Base-by-base conservation (phyloP, 2,113 vertebrate species). In the Steatornis caripensis region DNA sequence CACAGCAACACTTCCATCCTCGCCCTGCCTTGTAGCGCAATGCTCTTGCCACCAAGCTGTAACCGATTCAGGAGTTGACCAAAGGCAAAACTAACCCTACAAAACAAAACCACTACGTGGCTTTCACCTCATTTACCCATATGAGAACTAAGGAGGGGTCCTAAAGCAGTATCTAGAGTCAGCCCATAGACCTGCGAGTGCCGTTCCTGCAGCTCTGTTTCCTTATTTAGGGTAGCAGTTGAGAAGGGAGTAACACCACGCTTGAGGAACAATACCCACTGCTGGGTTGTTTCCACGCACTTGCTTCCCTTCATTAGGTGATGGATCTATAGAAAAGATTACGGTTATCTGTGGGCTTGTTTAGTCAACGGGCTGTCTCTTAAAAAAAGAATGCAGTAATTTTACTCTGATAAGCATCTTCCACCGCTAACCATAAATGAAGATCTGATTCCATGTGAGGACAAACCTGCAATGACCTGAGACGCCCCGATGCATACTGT, bases 401-500 rank as follows among this genome's bases (percentile, higher is more conserved):
- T 58, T 39, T 27, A 58, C 37, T 82, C 55, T 20, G 58, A 78
- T 64, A 85, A 72, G 34, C 58, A 61, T 65, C 49, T 89, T 70
- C 46, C 41, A 95, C 26, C 32, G 37, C 22, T 36, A 71, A 55
- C 16, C 27, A n/a, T 37, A 60, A 72, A 55, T 3, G 7, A 84
- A 60, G 16, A 49, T 17, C 43, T 55, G 34, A 88, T 43, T 71
- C 66, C 75, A 58, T 1, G 0, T 39, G 26, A 92, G 37, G 41
- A 27, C 48, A 64, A 66, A 39, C 53, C 61, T 71, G 57, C 43
- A 49, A 7, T 16, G 55, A 85, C 43, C 46, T 11, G 1, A 68
- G 57, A 49, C 0, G 0, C 30, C 37, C 43, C 3, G 0, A 32
- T 2, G 8, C 30, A 37, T 4, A 4, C 10, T 41, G 66, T 37